These are phyloP conservation scores for Bombylius discolor DNA, from an alignment of 2,888 invertebrate genomes.

Conservation along the genomic window DNA sequence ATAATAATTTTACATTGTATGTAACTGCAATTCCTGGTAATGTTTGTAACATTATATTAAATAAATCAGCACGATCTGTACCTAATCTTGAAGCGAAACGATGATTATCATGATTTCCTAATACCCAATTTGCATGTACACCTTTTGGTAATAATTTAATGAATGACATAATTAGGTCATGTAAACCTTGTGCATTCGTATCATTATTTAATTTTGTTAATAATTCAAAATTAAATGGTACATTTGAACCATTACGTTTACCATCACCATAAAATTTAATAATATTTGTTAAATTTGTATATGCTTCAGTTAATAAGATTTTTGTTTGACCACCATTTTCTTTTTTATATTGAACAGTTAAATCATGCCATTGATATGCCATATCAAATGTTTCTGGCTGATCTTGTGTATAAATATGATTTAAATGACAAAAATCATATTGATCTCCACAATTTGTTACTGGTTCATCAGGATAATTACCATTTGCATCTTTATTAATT, in stretches of 20 bases:
- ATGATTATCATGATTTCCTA: conserved; percentile 42
- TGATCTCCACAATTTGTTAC: conserved; percentile 32
- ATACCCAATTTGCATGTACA: conserved; percentile 52
- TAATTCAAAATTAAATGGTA: conserved; percentile 55
- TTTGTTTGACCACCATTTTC: conserved; percentile 31
- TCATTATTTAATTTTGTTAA: conserved; percentile 38
- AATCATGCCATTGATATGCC: conserved; percentile 42
- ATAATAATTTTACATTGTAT: conserved; percentile 36
- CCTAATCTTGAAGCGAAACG: conserved; percentile 39
- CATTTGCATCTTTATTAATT: conserved; percentile 27
- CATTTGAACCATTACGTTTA: conserved; percentile 40
- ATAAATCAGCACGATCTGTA: conserved; percentile 37
- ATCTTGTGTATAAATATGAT: conserved; percentile 47
- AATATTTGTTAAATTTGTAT: conserved; percentile 41
- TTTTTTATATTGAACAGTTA: conserved; percentile 39
- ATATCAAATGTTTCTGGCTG: conserved; percentile 45
- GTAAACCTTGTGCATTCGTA: conserved; percentile 40
- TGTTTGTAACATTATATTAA: conserved; percentile 43
- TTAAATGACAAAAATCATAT: conserved; percentile 40
- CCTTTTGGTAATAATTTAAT: conserved; percentile 45
- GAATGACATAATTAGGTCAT: conserved; percentile 43
- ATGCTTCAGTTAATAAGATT: conserved; percentile 49
- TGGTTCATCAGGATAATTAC: conserved; percentile 40
- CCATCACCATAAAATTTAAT: conserved; percentile 48
- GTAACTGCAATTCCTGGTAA: conserved; percentile 46